A percentile compares a stretch with the other conserved stretches of the same genome.
These are phyloP conservation scores for Lepidonotus clava DNA, from an alignment of 2,888 invertebrate genomes.

Conservation along the genomic window DNA sequence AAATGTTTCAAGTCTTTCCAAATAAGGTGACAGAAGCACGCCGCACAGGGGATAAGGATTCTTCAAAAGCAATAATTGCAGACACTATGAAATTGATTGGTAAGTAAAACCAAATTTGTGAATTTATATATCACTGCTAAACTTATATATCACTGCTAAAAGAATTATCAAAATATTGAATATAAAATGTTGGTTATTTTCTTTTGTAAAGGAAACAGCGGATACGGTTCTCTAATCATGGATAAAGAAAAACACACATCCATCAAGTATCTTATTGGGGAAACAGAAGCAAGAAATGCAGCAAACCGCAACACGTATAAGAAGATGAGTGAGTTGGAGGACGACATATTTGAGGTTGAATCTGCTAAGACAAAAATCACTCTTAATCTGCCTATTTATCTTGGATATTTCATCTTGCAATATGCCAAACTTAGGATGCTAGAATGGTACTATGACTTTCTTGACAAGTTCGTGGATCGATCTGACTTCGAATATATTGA, in stretches of 20 bases:
- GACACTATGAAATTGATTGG: slow-evolving; percentile 54
- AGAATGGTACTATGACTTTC: slow-evolving; percentile 54
- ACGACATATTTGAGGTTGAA: slow-evolving; percentile 46
- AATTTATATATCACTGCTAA: too few relatives aligned
- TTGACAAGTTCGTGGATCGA: neutral
- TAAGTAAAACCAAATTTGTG: too few relatives aligned
- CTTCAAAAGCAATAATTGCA: slow-evolving; percentile 28
- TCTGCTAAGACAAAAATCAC: neutral
- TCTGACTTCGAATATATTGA: slow-evolving; percentile 16
- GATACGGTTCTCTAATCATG: slow-evolving; percentile 44
- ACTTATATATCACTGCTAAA: too few relatives aligned
- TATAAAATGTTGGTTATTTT: too few relatives aligned
- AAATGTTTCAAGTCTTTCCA: slow-evolving; percentile 36
- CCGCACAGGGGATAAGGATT: slow-evolving; percentile 25
- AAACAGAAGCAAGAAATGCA: neutral
- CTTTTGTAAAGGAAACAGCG: too few relatives aligned
- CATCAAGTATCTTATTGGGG: neutral
- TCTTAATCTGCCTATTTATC: slow-evolving; percentile 47
- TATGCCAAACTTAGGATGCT: slow-evolving; percentile 53
- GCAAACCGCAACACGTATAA: neutral
- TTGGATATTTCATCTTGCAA: slow-evolving; percentile 55
- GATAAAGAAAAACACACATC: slow-evolving; percentile 32
- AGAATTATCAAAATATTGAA: too few relatives aligned
- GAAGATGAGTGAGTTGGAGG: neutral
- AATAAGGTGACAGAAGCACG: slow-evolving; percentile 26